Percentiles rank a stretch among this genome's conserved stretches.
These are phyloP conservation scores for Hirtodrosophila alboralis DNA, from an alignment of 2,888 invertebrate species.

Conservation along the genomic window DNA sequence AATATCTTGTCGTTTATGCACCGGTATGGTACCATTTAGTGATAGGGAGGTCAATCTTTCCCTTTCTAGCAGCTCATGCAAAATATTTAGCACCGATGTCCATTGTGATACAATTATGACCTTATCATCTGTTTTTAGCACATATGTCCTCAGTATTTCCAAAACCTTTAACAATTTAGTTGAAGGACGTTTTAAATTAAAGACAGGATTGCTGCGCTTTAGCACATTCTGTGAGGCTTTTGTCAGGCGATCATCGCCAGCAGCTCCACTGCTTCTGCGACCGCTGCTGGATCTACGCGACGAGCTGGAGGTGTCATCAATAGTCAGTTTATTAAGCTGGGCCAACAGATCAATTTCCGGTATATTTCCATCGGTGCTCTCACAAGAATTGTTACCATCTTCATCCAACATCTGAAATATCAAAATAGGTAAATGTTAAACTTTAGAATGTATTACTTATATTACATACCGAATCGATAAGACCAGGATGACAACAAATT, in stretches of 20 bases:
- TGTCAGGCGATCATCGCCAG: conserved; percentile 83
- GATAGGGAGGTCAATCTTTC: conserved; percentile 86
- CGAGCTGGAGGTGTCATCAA: conserved; percentile 80
- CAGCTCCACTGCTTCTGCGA: conserved; percentile 28
- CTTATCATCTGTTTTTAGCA: conserved; percentile 87
- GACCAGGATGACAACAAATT: conserved; percentile 94
- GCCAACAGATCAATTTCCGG: conserved; percentile 87
- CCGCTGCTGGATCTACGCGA: conserved; percentile 20
- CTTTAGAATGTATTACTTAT: not conserved
- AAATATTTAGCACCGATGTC: conserved; percentile 91
- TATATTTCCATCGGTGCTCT: conserved; percentile 82
- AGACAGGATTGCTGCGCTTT: conserved; percentile 89
- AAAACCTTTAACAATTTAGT: conserved; percentile 88
- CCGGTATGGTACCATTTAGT: conserved; percentile 91
- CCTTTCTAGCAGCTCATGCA: conserved; percentile 87
- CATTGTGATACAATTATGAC: conserved; percentile 96
- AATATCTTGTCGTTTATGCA: conserved; percentile 88
- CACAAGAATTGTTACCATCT: conserved; percentile 64
- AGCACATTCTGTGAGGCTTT: conserved; percentile 88
- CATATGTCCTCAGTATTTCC: conserved; percentile 85
- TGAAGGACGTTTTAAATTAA: conserved; percentile 86
- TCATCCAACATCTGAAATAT: conserved; percentile 85
- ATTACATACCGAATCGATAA: conserved; percentile 88
- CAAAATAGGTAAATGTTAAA: no score
- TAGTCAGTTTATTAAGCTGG: conserved; percentile 87